Conservation (phyloP, 2,888 invertebrate species). For the Ectemnius lituratus region DNA sequence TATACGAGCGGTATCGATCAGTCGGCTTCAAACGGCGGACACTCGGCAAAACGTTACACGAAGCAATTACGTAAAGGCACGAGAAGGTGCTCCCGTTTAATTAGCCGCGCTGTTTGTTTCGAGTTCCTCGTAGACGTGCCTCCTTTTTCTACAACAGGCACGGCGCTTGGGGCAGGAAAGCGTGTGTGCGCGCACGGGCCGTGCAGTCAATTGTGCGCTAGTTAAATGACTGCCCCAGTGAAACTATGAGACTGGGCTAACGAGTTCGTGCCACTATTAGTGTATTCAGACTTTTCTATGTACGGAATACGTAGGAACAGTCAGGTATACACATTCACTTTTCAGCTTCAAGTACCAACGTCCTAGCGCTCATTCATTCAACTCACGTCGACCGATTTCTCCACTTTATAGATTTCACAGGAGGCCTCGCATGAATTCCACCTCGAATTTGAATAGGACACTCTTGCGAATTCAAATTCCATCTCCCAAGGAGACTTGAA, state of each 20-base stretch:
- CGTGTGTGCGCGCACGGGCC: background rate
- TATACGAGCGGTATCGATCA: slow-evolving; percentile 36
- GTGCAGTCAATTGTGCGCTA: slow-evolving; percentile 1
- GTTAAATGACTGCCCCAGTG: slow-evolving; percentile 6
- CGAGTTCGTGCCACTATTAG: too few relatives aligned
- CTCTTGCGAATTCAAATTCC: background rate
- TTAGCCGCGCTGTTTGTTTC: slow-evolving; percentile 7
- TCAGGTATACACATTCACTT: background rate
- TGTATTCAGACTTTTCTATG: too few relatives aligned
- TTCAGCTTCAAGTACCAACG: background rate
- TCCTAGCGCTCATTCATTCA: background rate
- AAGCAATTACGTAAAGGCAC: background rate
- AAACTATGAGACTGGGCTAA: background rate
- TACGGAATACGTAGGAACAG: background rate
- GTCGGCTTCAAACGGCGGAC: background rate
- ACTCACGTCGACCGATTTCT: background rate
- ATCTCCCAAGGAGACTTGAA: background rate
- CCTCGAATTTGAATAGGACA: background rate
- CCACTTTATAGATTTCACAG: background rate
- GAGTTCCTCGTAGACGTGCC: background rate
- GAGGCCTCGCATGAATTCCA: background rate
- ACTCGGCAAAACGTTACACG: slow-evolving; percentile 7
- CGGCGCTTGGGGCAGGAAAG: background rate
- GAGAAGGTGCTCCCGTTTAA: slow-evolving; percentile 19
- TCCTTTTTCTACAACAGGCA: background rate